Evolutionary conservation across 2,888 invertebrate genomes (phyloP).

Genomic region (Seladonia tumulorum): DNA sequence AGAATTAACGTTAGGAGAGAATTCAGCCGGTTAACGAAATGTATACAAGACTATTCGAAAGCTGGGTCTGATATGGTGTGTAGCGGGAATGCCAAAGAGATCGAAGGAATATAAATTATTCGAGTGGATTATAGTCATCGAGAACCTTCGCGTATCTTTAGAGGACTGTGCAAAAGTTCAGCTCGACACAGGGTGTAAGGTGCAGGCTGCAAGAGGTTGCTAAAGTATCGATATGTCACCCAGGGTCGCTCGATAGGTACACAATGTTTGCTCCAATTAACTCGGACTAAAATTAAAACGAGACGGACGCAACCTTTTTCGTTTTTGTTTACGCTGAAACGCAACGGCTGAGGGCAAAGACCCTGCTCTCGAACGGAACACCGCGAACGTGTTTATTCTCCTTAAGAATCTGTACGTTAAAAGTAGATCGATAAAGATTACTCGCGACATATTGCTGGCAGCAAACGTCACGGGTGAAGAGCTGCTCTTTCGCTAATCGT

Average conservation of each 20-base stretch:
- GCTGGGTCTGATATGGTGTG: not conserved
- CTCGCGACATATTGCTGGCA: not conserved
- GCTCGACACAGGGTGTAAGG: not conserved
- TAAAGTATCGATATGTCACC: not conserved
- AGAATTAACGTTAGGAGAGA: not conserved
- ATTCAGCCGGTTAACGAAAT: not conserved
- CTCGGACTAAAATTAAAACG: not conserved
- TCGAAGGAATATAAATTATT: conserved; percentile 58
- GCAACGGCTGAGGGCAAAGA: not conserved
- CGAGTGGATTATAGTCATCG: conserved; percentile 37
- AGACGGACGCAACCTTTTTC: not conserved
- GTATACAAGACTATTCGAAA: conserved; percentile 15
- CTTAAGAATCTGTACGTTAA: too few species aligned
- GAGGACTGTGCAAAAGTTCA: conserved; percentile 2
- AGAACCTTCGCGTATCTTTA: conserved; percentile 30
- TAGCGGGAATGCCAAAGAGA: conserved; percentile 56
- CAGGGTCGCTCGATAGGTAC: conserved; percentile 29
- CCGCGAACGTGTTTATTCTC: not conserved
- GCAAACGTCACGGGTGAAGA: not conserved
- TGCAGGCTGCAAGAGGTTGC: not conserved
- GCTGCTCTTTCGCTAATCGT: not conserved
- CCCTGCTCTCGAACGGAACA: not conserved
- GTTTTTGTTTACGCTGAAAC: not conserved
- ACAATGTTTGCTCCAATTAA: not conserved
- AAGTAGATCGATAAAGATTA: too few species aligned